Evolutionary conservation across 23 tunicate species (phyloP).

Genomic region (Trididemnum nubilum): DNA sequence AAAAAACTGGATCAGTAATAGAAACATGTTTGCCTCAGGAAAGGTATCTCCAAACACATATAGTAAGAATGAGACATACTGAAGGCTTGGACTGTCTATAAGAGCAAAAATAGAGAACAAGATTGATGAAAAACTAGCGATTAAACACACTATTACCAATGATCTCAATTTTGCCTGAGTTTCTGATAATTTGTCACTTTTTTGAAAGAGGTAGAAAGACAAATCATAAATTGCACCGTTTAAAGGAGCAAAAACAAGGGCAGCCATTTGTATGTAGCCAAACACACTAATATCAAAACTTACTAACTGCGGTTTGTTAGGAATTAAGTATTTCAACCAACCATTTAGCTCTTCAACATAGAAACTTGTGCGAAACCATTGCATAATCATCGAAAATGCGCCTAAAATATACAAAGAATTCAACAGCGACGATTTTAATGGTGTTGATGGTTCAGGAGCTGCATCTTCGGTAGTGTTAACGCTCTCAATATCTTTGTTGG

Average conservation of each 20-base stretch:
- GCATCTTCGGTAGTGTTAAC: too few species aligned
- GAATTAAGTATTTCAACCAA: neutral
- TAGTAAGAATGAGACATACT: neutral
- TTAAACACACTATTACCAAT: neutral
- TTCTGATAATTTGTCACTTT: neutral
- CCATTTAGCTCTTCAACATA: neutral
- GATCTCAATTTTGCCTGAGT: neutral
- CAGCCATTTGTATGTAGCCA: neutral
- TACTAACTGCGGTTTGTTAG: neutral
- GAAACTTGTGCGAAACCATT: neutral
- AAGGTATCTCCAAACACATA: neutral
- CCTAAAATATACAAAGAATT: neutral
- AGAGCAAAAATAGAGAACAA: neutral
- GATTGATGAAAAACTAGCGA: neutral
- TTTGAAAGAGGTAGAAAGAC: neutral
- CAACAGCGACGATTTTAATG: neutral
- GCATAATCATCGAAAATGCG: neutral
- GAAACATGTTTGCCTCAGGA: neutral
- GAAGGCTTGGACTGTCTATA: neutral
- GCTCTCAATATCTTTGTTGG: neutral
- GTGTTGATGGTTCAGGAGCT: too few species aligned
- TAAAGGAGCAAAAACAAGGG: neutral
- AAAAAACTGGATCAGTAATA: neutral
- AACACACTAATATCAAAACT: constrained; percentile 3
- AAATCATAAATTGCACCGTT: constrained; percentile 2